phyloP scores from a whole-genome alignment of 2,888 invertebrate genomes.

The Chymomyza amoena region DNA sequence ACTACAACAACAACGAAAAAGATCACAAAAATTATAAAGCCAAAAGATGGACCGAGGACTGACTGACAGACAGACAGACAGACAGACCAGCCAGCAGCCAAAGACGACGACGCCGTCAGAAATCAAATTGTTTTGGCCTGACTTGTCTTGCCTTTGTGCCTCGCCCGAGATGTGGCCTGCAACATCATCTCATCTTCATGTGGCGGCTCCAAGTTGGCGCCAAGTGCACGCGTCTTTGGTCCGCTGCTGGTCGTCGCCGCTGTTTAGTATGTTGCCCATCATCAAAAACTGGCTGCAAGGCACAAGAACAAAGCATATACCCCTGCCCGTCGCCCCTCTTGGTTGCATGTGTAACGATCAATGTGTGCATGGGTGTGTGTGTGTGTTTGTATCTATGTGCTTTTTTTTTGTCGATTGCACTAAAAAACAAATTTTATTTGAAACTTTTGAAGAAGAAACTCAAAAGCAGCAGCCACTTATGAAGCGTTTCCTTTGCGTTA shows the following conservation, averaged over 20 bases:
- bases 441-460: constrained; percentile 29
- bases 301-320: constrained; percentile 1
- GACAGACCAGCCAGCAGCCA: neutral
- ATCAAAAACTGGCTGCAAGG: constrained; percentile 13
- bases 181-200: constrained; percentile 19
- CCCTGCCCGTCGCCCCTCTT: too few species aligned
- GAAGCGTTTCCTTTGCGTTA: constrained; percentile 2
- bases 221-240: constrained; percentile 41
- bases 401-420: constrained; percentile 12
- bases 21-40: neutral
- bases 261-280: neutral
- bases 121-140: constrained; percentile 25
- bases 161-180: neutral
- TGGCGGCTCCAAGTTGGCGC: constrained; percentile 51
- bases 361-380: constrained; percentile 20
- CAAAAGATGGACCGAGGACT: neutral
- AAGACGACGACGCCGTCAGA: constrained; percentile 15
- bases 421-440: constrained; percentile 38
- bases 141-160: constrained; percentile 5
- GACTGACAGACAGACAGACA: neutral
- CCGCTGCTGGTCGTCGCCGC: neutral
- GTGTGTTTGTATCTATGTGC: constrained; percentile 11
- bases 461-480: constrained; percentile 16
- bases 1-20: neutral
- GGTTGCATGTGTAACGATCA: neutral